Percentiles rank a stretch among this genome's conserved stretches.
Conservation (phyloP, 2,888 invertebrate genomes). For the Leptopilina drosophilae region DNA sequence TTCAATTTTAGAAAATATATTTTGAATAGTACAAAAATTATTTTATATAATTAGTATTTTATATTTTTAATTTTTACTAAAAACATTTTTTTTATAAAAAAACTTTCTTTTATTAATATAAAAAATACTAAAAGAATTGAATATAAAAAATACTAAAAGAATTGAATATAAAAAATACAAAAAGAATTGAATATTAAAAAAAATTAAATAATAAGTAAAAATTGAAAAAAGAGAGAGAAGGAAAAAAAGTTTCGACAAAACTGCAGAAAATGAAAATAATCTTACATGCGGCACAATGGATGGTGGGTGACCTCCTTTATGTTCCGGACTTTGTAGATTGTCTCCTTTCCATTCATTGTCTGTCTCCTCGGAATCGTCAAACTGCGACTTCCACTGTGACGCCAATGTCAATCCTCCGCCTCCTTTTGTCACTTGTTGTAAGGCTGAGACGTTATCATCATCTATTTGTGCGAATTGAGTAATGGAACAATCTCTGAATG, state of each 20-base stretch:
- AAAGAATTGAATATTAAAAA: too few relatives aligned
- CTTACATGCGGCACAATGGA: constrained; percentile 71
- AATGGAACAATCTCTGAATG: constrained; percentile 87
- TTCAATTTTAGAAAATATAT: too few relatives aligned
- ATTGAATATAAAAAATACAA: too few relatives aligned
- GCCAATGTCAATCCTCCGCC: constrained; percentile 91
- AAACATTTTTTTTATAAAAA: too few relatives aligned
- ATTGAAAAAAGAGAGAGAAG: too few relatives aligned
- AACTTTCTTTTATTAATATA: too few relatives aligned
- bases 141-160: too few relatives aligned
- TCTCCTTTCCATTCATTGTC: constrained; percentile 97
- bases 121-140: too few relatives aligned
- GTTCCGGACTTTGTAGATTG: constrained; percentile 77
- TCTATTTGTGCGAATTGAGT: constrained; percentile 95
- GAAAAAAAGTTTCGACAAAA: neutral
- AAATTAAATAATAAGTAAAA: too few relatives aligned
- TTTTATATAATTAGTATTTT: too few relatives aligned
- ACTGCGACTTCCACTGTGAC: constrained; percentile 97
- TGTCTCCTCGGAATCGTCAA: constrained; percentile 96
- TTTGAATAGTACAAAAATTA: too few relatives aligned
- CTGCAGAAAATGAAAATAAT: constrained; percentile 2
- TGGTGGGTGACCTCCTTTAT: constrained; percentile 71
- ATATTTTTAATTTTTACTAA: too few relatives aligned
- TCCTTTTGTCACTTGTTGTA: constrained; percentile 93
- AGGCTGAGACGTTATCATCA: constrained; percentile 92